Percentiles rank a stretch among this genome's conserved stretches.
These are phyloP conservation scores for Escarpia spicata DNA, from an alignment of 2,888 invertebrate species.

Conservation along the genomic window DNA sequence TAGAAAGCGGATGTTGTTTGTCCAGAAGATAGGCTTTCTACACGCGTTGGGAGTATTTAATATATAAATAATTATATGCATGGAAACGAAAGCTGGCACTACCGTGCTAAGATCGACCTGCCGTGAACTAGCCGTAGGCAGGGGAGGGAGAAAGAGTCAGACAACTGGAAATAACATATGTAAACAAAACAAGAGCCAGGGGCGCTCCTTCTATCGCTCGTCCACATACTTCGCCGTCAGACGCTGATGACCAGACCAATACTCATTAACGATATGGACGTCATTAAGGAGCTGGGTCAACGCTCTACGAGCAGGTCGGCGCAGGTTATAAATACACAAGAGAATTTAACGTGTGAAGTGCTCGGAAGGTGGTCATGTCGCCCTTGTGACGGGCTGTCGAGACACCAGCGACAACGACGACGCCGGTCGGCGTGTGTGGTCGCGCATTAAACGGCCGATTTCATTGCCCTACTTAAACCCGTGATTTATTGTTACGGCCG, in stretches of 20 bases:
- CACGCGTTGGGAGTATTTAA: not conserved
- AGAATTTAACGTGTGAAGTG: not conserved
- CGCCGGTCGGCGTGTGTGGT: slow-evolving; percentile 3
- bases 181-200: not conserved
- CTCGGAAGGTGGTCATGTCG: not conserved
- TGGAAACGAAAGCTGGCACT: not conserved
- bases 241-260: not conserved
- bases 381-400: not conserved
- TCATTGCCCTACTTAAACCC: slow-evolving; percentile 11
- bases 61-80: not conserved
- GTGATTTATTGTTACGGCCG: not conserved
- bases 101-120: not conserved
- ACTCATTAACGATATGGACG: slow-evolving; percentile 13
- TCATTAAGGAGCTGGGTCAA: slow-evolving; percentile 16
- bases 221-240: not conserved
- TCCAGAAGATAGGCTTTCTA: not conserved
- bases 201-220: not conserved
- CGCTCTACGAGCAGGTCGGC: not conserved
- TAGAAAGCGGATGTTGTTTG: not conserved
- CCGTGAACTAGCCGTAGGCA: not conserved
- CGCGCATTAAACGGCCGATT: slow-evolving; percentile 12
- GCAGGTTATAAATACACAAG: not conserved
- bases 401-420: not conserved
- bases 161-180: not conserved
- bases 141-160: not conserved